Evolutionary conservation across 92 coral and sea anemone species (phyloP).

Genomic region (Pocillopora grandis): DNA sequence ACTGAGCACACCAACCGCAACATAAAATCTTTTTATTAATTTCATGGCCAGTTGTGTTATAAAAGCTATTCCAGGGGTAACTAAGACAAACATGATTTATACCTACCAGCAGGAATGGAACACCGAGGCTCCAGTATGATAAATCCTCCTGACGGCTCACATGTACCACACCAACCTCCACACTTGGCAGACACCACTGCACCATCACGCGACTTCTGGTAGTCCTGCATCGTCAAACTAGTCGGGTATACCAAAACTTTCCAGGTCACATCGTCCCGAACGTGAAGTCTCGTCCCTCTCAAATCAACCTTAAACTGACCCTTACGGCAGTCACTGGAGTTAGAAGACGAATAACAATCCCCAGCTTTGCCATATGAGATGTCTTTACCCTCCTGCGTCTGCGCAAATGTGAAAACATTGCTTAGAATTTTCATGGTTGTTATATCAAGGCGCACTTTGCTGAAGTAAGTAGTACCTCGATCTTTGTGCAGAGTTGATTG

Average conservation of each 20-base stretch:
- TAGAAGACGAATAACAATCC: conserved; percentile 90
- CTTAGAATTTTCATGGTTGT: conserved; percentile 59
- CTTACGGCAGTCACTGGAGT: conserved; percentile 81
- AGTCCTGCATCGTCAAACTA: conserved; percentile 79
- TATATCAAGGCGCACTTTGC: conserved; percentile 74
- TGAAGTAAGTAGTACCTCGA: conserved; percentile 76
- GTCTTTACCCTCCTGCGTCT: conserved; percentile 51
- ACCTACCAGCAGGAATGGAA: conserved; percentile 80
- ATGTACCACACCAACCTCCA: conserved; percentile 97
- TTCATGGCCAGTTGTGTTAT: no score
- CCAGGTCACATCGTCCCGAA: conserved; percentile 79
- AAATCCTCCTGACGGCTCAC: conserved; percentile 77
- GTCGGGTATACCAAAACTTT: conserved; percentile 83
- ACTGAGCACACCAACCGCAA: no score
- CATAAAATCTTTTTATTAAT: no score
- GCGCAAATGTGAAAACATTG: conserved; percentile 76
- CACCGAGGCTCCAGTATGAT: conserved; percentile 74
- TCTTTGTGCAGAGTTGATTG: conserved; percentile 63
- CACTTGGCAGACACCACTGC: conserved; percentile 82
- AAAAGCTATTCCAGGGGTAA: no score
- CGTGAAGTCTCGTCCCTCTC: conserved; percentile 76
- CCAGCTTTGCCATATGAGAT: conserved; percentile 97
- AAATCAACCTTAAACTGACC: conserved; percentile 91
- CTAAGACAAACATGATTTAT: background rate
- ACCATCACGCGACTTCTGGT: conserved; percentile 54